Conservation (phyloP, 2,113 vertebrate genomes). For the Chamaetylas fuelleborni region DNA sequence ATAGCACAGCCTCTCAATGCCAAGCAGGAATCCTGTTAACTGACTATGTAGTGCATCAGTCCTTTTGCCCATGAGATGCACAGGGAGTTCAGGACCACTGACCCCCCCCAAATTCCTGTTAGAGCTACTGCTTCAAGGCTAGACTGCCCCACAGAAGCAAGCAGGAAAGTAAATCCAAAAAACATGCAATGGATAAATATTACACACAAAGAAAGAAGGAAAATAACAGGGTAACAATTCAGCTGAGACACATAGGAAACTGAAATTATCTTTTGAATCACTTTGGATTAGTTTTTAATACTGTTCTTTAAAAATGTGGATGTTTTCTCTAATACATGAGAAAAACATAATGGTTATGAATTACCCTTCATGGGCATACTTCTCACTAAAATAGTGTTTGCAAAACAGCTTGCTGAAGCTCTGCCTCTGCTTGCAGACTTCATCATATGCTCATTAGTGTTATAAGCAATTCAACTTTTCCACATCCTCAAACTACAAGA, state of each 20-base stretch:
- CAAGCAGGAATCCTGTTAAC: background rate
- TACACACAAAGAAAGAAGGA: background rate
- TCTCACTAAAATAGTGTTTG: background rate
- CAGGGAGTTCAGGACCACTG: rapidly evolving
- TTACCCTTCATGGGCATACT: background rate
- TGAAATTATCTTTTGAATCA: background rate
- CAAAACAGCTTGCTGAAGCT: background rate
- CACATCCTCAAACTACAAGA: background rate
- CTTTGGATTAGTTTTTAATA: background rate
- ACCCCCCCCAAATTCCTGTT: background rate
- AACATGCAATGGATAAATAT: background rate
- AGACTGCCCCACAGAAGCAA: background rate
- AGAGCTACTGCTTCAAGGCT: background rate
- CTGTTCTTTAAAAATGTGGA: background rate
- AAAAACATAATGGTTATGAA: background rate
- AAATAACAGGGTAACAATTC: background rate
- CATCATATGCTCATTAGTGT: background rate
- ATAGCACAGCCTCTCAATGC: background rate
- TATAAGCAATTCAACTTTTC: background rate
- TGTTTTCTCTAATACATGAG: background rate
- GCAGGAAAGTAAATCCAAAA: background rate
- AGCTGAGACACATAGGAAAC: background rate
- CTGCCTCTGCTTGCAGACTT: background rate
- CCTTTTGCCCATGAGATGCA: background rate
- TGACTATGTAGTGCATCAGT: background rate